These are phyloP conservation scores for Amphiprion ocellaris DNA, from an alignment of 2,113 vertebrate genomes.

Conservation along the genomic window DNA sequence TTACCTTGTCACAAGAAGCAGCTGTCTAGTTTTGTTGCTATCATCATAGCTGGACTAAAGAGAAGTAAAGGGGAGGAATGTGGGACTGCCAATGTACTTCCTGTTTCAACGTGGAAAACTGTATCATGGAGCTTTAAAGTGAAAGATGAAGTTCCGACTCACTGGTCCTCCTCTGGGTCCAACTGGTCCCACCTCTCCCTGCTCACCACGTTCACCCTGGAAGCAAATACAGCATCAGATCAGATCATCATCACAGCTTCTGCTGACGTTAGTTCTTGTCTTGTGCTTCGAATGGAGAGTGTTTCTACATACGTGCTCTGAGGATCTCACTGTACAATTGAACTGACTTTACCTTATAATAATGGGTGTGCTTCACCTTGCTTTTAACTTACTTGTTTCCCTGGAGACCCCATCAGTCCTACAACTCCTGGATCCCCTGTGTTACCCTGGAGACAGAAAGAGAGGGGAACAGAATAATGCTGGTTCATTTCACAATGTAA, in stretches of 20 bases:
- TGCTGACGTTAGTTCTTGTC: background rate
- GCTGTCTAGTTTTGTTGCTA: no score
- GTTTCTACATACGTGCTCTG: background rate
- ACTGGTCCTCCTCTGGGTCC: constrained; percentile 92
- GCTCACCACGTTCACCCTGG: constrained; percentile 92
- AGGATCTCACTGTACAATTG: background rate
- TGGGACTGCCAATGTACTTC: accelerated
- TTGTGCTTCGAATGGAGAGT: background rate
- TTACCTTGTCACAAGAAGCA: background rate
- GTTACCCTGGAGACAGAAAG: constrained; percentile 83
- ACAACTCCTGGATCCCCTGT: constrained; percentile 87
- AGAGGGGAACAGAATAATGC: background rate
- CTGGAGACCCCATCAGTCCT: constrained; percentile 92
- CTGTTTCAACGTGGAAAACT: accelerated
- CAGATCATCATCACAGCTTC: background rate
- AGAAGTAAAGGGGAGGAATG: no score
- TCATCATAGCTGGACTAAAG: no score
- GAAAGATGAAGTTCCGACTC: constrained; percentile 77
- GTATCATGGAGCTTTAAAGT: background rate
- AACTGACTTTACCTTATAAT: background rate
- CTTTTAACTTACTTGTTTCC: constrained; percentile 89
- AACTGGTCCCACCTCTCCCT: constrained; percentile 90
- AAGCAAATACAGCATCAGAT: constrained; percentile 32
- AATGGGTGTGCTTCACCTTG: background rate
- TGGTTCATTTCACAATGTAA: background rate